These are phyloP conservation scores for Salvelinus sp. DNA, from an alignment of 2,113 vertebrate genomes.

Conservation along the genomic window DNA sequence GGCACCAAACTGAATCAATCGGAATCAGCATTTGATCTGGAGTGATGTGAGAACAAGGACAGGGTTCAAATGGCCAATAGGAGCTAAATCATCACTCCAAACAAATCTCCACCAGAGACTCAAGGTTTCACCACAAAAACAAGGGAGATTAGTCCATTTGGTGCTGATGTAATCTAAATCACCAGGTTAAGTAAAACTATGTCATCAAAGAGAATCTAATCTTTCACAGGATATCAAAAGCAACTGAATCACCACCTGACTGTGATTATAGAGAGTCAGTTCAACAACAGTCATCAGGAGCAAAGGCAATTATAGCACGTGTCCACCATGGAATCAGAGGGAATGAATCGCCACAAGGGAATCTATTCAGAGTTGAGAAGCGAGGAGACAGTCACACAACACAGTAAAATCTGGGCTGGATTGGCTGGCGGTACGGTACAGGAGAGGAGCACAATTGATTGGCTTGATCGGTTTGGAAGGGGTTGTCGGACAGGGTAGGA, in stretches of 20 bases:
- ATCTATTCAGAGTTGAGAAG: conserved; percentile 29
- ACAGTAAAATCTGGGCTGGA: conserved; percentile 8
- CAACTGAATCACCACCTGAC: conserved; percentile 5
- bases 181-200: conserved; percentile 1
- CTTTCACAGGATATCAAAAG: conserved; percentile 25
- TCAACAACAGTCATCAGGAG: conserved; percentile 14
- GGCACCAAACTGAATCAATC: background rate
- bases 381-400: conserved; percentile 30
- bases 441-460: conserved; percentile 17
- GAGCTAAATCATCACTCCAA: background rate
- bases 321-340: conserved; percentile 31
- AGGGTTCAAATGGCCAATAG: conserved; percentile 45
- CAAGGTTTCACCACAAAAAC: conserved; percentile 7
- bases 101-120: conserved; percentile 21
- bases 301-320: conserved; percentile 19
- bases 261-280: conserved; percentile 37
- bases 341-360: conserved; percentile 19
- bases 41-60: conserved; percentile 2
- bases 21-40: background rate
- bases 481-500: background rate
- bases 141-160: background rate
- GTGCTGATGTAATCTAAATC: conserved; percentile 6
- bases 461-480: conserved; percentile 49
- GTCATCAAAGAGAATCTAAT: conserved; percentile 15
- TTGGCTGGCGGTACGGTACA: conserved; percentile 17